Percentiles rank a stretch among this genome's conserved stretches.
Evolutionary conservation across 2,888 invertebrate species (phyloP).

Genomic region (Eueremaeus valkanovi): DNA sequence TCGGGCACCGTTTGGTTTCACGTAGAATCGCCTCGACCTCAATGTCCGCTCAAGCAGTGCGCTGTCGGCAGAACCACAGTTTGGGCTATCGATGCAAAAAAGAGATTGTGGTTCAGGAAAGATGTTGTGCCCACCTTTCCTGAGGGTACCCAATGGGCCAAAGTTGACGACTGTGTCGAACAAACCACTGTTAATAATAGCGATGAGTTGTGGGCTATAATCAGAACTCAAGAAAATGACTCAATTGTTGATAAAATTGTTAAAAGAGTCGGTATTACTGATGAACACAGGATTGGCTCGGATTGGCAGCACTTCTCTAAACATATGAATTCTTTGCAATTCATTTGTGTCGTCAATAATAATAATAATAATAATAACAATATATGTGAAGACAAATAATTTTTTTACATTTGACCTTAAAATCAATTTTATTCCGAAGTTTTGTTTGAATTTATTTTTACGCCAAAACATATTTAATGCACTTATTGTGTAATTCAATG

Average conservation of each 20-base stretch:
- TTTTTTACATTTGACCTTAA: no score
- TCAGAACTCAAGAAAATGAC: conserved; percentile 5
- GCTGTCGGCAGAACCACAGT: conserved; percentile 68
- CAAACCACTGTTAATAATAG: conserved; percentile 51
- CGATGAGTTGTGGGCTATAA: conserved; percentile 48
- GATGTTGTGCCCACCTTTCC: conserved; percentile 70
- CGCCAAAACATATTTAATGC: no score
- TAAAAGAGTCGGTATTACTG: conserved; percentile 45
- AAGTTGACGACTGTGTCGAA: conserved; percentile 50
- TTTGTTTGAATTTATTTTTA: no score
- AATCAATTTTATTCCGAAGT: no score
- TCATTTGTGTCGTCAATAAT: background rate
- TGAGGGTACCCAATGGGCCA: conserved; percentile 74
- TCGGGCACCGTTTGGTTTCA: conserved; percentile 63
- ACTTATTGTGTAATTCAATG: no score
- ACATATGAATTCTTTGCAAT: conserved; percentile 6
- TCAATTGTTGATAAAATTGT: background rate
- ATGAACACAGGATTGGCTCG: conserved; percentile 45
- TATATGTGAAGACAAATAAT: no score
- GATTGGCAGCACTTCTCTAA: conserved; percentile 46
- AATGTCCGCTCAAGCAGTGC: conserved; percentile 65
- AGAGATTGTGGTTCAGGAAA: conserved; percentile 69
- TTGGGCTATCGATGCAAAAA: conserved; percentile 73
- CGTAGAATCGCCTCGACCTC: conserved; percentile 66
- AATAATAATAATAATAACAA: no score